phyloP scores from a whole-genome alignment of 2,888 invertebrate species.

The Diarsia brunnea region DNA sequence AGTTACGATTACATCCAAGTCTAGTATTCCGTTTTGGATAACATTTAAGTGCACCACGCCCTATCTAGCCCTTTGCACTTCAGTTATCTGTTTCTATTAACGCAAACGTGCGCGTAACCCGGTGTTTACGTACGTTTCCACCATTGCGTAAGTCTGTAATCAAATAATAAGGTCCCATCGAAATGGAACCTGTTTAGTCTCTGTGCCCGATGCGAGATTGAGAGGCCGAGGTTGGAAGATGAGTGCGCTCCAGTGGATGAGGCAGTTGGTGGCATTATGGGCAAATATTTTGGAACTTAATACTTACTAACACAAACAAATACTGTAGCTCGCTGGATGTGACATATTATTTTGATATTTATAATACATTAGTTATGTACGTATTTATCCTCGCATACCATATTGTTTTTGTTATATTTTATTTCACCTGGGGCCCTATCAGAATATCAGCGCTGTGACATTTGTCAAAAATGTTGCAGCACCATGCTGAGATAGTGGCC shows the following conservation, averaged over 20 bases:
- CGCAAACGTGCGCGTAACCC: conserved; percentile 43
- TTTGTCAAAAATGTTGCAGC: too few relatives aligned
- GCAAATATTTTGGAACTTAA: neutral
- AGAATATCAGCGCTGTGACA: too few relatives aligned
- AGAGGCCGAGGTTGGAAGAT: conserved; percentile 23
- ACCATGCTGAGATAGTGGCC: too few relatives aligned
- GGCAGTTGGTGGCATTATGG: conserved; percentile 16
- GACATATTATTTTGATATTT: too few relatives aligned
- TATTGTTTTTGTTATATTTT: too few relatives aligned
- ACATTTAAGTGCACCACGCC: conserved; percentile 13
- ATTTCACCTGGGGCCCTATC: too few relatives aligned
- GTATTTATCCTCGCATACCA: too few relatives aligned
- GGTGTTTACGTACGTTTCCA: conserved; percentile 40
- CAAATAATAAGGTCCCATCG: conserved; percentile 65
- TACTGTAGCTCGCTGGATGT: too few relatives aligned
- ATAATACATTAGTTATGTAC: too few relatives aligned
- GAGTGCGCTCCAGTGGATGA: conserved; percentile 23
- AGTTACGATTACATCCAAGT: neutral
- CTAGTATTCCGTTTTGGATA: conserved; percentile 1
- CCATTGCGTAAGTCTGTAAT: conserved; percentile 60
- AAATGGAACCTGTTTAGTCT: conserved; percentile 65
- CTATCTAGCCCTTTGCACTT: conserved; percentile 4
- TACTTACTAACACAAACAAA: too few relatives aligned
- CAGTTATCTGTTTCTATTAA: conserved; percentile 31
- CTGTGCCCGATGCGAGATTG: conserved; percentile 55